Conservation (phyloP, 2,888 invertebrate species). For the Dascillus cervinus region DNA sequence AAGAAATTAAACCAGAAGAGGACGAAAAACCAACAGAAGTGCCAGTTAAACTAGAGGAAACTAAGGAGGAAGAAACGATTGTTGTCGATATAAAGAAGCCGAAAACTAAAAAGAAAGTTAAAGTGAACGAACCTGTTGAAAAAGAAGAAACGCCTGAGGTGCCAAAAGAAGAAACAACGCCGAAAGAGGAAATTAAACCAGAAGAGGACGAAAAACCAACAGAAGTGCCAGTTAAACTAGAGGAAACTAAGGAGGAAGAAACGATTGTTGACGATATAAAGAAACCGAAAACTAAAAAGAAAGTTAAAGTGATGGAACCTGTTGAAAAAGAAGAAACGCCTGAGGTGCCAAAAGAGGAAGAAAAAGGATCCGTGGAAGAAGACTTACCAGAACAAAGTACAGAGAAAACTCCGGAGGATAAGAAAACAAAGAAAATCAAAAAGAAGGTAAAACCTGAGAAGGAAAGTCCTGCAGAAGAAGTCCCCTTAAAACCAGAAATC, state of each 20-base stretch:
- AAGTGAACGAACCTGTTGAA: constrained; percentile 9
- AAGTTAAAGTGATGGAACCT: constrained; percentile 5
- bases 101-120: constrained; percentile 1
- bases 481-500: constrained; percentile 18
- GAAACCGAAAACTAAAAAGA: neutral
- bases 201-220: constrained; percentile 9
- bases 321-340: constrained; percentile 9
- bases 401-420: constrained; percentile 23
- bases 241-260: constrained; percentile 13
- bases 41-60: constrained; percentile 9
- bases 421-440: constrained; percentile 22
- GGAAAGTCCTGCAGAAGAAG: constrained; percentile 8
- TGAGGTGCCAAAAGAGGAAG: constrained; percentile 7
- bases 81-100: neutral
- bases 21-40: constrained; percentile 9
- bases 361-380: constrained; percentile 5
- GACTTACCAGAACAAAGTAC: constrained; percentile 8
- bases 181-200: constrained; percentile 6
- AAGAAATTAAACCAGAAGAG: constrained; percentile 5
- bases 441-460: constrained; percentile 14
- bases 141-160: constrained; percentile 6
- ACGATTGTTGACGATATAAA: constrained; percentile 4
- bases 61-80: constrained; percentile 11
- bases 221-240: constrained; percentile 6
- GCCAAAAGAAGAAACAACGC: constrained; percentile 13